These are phyloP conservation scores for Eristalinus aeneus DNA, from an alignment of 2,888 invertebrate genomes.

Conservation along the genomic window DNA sequence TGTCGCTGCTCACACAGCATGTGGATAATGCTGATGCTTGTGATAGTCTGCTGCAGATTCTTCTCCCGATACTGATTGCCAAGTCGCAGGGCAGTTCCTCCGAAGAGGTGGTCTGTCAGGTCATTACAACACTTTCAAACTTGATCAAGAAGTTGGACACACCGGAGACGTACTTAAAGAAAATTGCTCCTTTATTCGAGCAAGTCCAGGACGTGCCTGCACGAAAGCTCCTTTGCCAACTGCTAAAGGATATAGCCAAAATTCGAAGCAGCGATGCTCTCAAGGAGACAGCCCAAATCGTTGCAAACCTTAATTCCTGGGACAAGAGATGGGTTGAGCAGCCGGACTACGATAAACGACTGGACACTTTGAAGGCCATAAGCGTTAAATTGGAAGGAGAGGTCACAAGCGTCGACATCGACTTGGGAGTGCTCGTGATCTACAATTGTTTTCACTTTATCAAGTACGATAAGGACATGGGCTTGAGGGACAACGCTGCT, in stretches of 20 bases:
- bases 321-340: slow-evolving; percentile 95
- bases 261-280: slow-evolving; percentile 75
- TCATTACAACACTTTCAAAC: slow-evolving; percentile 88
- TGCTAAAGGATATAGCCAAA: slow-evolving; percentile 84
- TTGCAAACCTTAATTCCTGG: slow-evolving; percentile 91
- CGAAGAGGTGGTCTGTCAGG: slow-evolving; percentile 86
- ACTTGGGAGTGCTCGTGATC: slow-evolving; percentile 87
- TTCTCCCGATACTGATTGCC: slow-evolving; percentile 87
- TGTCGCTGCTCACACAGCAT: slow-evolving; percentile 89
- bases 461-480: slow-evolving; percentile 90
- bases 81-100: slow-evolving; percentile 84
- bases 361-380: slow-evolving; percentile 89
- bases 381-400: slow-evolving; percentile 82
- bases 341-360: slow-evolving; percentile 92
- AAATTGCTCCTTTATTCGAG: slow-evolving; percentile 87
- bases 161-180: slow-evolving; percentile 85
- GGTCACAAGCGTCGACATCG: slow-evolving; percentile 82
- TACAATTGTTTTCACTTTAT: slow-evolving; percentile 92
- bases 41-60: slow-evolving; percentile 85
- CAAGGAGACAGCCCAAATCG: slow-evolving; percentile 82
- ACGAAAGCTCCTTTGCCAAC: slow-evolving; percentile 85
- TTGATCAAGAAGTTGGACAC: slow-evolving; percentile 86
- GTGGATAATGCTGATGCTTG: slow-evolving; percentile 86
- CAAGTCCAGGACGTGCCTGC: slow-evolving; percentile 85
- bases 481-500: slow-evolving; percentile 89